phyloP scores from a whole-genome alignment of 2,797 vertebrate species.

The Avahi laniger region DNA sequence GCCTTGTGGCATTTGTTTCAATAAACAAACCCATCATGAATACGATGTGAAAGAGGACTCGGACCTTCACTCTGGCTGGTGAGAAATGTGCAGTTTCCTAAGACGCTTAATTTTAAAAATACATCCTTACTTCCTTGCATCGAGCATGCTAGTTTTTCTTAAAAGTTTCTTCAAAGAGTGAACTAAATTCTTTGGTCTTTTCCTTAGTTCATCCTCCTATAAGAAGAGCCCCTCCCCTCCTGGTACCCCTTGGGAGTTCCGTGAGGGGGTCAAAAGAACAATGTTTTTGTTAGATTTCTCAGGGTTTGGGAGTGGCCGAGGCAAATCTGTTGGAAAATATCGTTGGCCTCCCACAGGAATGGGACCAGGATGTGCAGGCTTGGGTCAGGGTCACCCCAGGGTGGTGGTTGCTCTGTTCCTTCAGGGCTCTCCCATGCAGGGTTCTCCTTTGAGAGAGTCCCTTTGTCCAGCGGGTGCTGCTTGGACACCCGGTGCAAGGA shows the following conservation, averaged over 20 bases:
- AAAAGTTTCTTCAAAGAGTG: neutral
- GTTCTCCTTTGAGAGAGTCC: neutral
- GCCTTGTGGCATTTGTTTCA: neutral
- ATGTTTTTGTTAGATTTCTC: fast-evolving
- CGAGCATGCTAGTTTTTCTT: neutral
- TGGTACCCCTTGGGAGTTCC: neutral
- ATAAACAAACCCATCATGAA: neutral
- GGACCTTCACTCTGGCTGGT: fast-evolving
- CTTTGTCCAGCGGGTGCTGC: fast-evolving
- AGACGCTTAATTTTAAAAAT: neutral
- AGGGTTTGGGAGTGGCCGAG: neutral
- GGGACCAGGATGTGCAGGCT: neutral
- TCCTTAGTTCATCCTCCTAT: too few relatives aligned
- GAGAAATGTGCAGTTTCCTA: neutral
- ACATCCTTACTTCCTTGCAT: neutral
- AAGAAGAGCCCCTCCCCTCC: neutral
- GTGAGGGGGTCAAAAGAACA: neutral
- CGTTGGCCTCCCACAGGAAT: neutral
- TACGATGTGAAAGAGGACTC: neutral
- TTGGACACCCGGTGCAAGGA: neutral
- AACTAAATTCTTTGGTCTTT: neutral
- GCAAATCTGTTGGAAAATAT: fast-evolving
- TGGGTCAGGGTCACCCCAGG: fast-evolving
- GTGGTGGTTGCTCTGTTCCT: neutral
- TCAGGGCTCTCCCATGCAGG: neutral